Evolutionary conservation across 2,113 vertebrate species (phyloP).

Genomic region (Lophura nycthemera): DNA sequence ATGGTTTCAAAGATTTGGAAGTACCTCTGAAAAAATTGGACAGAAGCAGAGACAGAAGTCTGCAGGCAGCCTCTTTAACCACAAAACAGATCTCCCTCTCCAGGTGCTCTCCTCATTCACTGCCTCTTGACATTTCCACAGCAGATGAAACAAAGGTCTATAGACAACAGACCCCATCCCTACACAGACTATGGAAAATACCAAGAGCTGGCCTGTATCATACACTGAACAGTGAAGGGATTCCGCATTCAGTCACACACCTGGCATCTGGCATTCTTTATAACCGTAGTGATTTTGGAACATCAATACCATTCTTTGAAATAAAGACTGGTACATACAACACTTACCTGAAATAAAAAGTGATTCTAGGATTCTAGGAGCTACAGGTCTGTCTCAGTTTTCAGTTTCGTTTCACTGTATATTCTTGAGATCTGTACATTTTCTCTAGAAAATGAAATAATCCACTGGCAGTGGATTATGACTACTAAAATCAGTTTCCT

Average conservation of each 20-base stretch:
- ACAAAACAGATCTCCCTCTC: background rate
- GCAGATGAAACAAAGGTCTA: background rate
- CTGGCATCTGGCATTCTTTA: slow-evolving; percentile 17
- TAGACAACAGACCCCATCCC: background rate
- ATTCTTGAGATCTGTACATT: background rate
- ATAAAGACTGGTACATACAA: background rate
- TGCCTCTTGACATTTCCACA: background rate
- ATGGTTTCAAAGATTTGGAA: background rate
- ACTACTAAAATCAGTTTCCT: slow-evolving; percentile 9
- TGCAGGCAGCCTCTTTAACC: background rate
- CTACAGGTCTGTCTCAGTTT: background rate
- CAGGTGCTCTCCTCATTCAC: background rate
- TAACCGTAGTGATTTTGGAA: background rate
- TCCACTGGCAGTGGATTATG: background rate
- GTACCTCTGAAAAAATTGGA: background rate
- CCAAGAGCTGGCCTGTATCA: background rate
- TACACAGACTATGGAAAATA: background rate
- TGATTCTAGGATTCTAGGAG: background rate
- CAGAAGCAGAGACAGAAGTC: background rate
- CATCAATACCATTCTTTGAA: background rate
- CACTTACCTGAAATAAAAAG: background rate
- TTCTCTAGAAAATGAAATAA: background rate
- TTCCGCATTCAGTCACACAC: background rate
- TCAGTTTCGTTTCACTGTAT: background rate
- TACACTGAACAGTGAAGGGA: background rate